Evolutionary conservation across 2,113 vertebrate species (phyloP), one percentile per base, ranked within the genome.

Genomic region (Myodes glareolus): DNA sequence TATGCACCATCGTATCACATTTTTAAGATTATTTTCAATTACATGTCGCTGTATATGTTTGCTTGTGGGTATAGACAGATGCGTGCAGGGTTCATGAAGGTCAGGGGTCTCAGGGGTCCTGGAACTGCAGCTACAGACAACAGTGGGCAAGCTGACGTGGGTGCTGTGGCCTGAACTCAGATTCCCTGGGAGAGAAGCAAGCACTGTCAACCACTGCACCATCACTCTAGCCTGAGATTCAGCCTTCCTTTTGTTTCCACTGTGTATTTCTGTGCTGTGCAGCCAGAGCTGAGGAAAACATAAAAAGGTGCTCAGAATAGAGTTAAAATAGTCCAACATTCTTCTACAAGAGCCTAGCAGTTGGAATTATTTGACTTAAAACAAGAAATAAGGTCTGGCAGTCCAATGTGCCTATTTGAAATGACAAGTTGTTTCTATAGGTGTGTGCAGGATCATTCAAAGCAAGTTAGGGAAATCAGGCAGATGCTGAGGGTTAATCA

Each of bases 301-400:
- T 76, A 45, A 80, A 47, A 27, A 11, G 10, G 39, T 33, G 86
- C 29, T 87, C 85, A 68, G 31, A 88, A 55, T 73, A 2, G 2
- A 25, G 47, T 19, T 86, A n/a, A 92, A 92, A 45, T 36, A 92
- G 12, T n/a, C 5, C 8, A 65, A 52, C 31, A 82, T 52, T 27
- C 17, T 50, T 47, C 47, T 16, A 45, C 72, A n/a, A 42, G 47
- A 91, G 45, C 31, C 47, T 72, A 87, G 39, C 45, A 65, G 5
- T 29, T 96, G 42, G 13, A 93, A 91, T 86, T 86, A 75, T 45
- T 82, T 88, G 88, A 61, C 36, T 39, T 61, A 73, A 87, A 96
- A 68, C 3, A 73, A 84, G 39, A 82, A 82, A 78, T 77, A 55
- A 4, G 5, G 36, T 50, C 61, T 47, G 33, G 42, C 42, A 42